Conservation (phyloP, 2,888 invertebrate genomes). For the Abrostola tripartita region DNA sequence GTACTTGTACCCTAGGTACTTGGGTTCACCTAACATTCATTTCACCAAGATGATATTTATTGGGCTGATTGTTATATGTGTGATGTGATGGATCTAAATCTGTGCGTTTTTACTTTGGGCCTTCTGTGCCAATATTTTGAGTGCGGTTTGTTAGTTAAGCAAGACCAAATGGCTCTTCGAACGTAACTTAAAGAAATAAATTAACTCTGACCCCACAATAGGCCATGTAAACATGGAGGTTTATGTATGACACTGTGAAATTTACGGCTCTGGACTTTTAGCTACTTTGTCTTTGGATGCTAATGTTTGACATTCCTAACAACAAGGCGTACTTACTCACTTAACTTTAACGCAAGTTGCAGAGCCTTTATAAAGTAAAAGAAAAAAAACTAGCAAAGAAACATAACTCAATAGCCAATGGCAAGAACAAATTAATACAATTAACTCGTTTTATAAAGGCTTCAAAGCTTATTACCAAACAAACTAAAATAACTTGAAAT, state of each 20-base stretch:
- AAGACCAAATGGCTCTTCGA: constrained; percentile 29
- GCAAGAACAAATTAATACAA: constrained; percentile 1
- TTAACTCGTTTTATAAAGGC: constrained; percentile 19
- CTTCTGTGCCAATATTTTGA: constrained; percentile 15
- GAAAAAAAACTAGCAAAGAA: background rate
- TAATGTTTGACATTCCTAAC: constrained; percentile 15
- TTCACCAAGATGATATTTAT: no score
- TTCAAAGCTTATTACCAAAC: constrained; percentile 26
- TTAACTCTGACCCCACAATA: constrained; percentile 76
- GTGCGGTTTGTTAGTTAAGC: constrained; percentile 44
- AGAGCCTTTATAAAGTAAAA: background rate
- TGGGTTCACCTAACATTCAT: no score
- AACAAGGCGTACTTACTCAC: no score
- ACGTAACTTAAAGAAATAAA: constrained; percentile 69
- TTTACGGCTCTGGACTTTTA: constrained; percentile 65
- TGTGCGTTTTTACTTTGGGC: background rate
- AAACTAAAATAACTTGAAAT: constrained; percentile 31
- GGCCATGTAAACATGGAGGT: constrained; percentile 73
- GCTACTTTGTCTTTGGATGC: constrained; percentile 57
- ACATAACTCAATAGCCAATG: background rate
- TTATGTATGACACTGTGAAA: constrained; percentile 74
- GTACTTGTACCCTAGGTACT: no score
- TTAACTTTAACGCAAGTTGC: no score
- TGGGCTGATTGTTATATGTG: no score
- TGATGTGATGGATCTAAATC: background rate